Percentiles rank a stretch among this genome's conserved stretches.
phyloP scores from a whole-genome alignment of 2,888 invertebrate genomes.

The Rhamnusium bicolor region DNA sequence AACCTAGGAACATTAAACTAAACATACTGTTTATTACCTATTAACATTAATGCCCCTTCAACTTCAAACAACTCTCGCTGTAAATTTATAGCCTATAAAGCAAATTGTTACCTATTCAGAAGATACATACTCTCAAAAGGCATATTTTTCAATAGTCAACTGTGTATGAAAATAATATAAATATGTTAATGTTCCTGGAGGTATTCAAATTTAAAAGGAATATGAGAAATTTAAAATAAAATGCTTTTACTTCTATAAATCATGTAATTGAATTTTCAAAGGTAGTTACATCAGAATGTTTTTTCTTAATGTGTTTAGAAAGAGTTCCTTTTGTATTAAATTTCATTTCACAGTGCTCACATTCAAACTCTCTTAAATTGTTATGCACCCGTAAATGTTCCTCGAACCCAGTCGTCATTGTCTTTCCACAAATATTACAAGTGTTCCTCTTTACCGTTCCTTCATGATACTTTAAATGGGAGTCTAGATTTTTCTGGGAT shows the following conservation, averaged over 20 bases:
- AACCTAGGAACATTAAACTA: too few species aligned
- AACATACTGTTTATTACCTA: too few species aligned
- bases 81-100: too few species aligned
- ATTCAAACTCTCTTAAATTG: slow-evolving; percentile 67
- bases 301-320: slow-evolving; percentile 66
- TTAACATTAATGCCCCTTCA: too few species aligned
- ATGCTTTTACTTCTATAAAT: not conserved
- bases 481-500: slow-evolving; percentile 67
- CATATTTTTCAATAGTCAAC: too few species aligned
- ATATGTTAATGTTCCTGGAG: too few species aligned
- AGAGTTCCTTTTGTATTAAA: slow-evolving; percentile 68
- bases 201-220: too few species aligned
- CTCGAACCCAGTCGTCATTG: slow-evolving; percentile 63
- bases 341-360: slow-evolving; percentile 63
- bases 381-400: slow-evolving; percentile 68
- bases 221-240: too few species aligned
- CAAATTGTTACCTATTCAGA: too few species aligned
- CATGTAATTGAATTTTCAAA: not conserved
- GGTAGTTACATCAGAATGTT: slow-evolving; percentile 55
- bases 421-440: slow-evolving; percentile 67
- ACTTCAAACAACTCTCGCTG: too few species aligned
- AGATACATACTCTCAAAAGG: too few species aligned
- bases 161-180: too few species aligned
- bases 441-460: slow-evolving; percentile 62
- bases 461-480: slow-evolving; percentile 67